A percentile compares a stretch with the other conserved stretches of the same genome.
Conservation (phyloP, 2,888 invertebrate genomes). For the Mermis nigrescens region DNA sequence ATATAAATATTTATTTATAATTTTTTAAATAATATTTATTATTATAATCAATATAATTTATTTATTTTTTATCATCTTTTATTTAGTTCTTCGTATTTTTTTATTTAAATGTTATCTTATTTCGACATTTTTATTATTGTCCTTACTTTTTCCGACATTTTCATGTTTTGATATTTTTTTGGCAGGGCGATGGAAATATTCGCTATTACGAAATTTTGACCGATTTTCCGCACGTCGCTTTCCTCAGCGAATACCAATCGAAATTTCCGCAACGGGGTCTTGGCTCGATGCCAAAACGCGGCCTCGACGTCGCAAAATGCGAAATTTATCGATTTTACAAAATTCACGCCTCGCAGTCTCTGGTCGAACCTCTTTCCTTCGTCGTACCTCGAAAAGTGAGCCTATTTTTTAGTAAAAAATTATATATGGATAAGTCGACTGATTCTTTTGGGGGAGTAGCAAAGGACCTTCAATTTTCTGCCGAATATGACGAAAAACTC, state of each 20-base stretch:
- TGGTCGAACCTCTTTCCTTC: slow-evolving; percentile 90
- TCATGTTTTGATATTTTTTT: slow-evolving; percentile 8
- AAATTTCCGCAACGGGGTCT: slow-evolving; percentile 84
- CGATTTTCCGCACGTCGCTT: slow-evolving; percentile 80
- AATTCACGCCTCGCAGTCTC: slow-evolving; percentile 45
- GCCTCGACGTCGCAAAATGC: slow-evolving; percentile 76
- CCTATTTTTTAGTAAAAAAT: too few relatives aligned
- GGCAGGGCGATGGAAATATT: slow-evolving; percentile 78
- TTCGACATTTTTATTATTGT: too few relatives aligned
- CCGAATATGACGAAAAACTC: too few relatives aligned
- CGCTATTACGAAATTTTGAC: slow-evolving; percentile 80
- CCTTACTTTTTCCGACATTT: too few relatives aligned
- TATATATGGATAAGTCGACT: too few relatives aligned
- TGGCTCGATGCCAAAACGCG: slow-evolving; percentile 84
- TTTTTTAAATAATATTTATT: too few relatives aligned
- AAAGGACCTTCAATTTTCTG: not conserved
- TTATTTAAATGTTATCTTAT: too few relatives aligned
- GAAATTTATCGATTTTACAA: slow-evolving; percentile 89
- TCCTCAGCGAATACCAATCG: slow-evolving; percentile 88
- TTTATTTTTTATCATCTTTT: too few relatives aligned
- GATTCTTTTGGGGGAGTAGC: not conserved
- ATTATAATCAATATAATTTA: too few relatives aligned
- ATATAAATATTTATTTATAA: too few relatives aligned
- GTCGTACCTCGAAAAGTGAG: slow-evolving; percentile 74
- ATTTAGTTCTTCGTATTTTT: too few relatives aligned